Base-by-base conservation (phyloP, 2,797 vertebrate species). In the Peromyscus attwateri region DNA sequence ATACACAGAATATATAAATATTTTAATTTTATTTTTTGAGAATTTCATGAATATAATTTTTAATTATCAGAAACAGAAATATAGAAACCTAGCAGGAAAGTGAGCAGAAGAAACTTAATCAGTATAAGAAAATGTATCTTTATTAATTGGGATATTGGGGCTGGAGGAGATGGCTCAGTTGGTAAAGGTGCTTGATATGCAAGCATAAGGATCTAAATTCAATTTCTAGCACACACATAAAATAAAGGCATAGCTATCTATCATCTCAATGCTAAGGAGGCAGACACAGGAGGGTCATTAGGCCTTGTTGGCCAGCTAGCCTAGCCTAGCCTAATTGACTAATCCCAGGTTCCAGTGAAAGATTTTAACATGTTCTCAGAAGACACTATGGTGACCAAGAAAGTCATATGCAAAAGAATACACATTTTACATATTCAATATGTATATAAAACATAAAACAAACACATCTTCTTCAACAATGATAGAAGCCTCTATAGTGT, bases 381-480 rank as follows among this genome's bases (percentile, higher is more conserved):
- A 70, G 49, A 52, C 49, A 76, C 46, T 85, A 9, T 16, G 25
- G 25, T 80, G 85, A 57, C 21, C 37, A 80, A 75, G 73, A 83
- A 88, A 71, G 92, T 21, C 19, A 73, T 40, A 34, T 83, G 37
- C 46, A 76, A 76, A 84, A 84, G 23, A 89, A n/a, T 21, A 77
- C 25, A 83, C 3, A 55, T 23, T 77, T 60, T 46, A 55, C 68
- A 40, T 75, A 81, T 70, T 73, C 19, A 57, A 66, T 49, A 55
- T 73, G 83, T 71, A 92, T 43, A 75, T 55, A 55, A 92, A 93
- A 91, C 66, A 57, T 40, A 57, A 88, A 64, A 68, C 11, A 70
- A 75, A 4, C 29, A 83, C 37, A 55, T n/a, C 76, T 73, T 57
- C 62, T 89, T 89, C 2, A 13, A 25, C 52, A 31, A 14, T 57